Percentiles rank a stretch among this genome's conserved stretches.
Evolutionary conservation across 1,140 invertebrate species (phyloP).

Genomic region (Solen grandis): DNA sequence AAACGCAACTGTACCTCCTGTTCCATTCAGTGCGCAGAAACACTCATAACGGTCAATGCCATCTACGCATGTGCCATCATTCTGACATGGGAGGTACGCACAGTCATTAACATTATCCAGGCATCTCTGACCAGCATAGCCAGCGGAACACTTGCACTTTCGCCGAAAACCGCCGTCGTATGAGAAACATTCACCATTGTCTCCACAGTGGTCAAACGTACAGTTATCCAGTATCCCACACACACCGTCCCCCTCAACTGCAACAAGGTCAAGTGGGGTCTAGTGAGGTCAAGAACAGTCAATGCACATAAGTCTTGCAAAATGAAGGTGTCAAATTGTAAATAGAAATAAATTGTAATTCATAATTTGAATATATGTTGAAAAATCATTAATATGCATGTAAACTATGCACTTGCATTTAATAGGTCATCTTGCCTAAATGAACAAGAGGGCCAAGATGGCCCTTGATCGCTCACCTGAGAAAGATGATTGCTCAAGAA

Average conservation of each 20-base stretch:
- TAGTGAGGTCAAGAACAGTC: too few relatives aligned
- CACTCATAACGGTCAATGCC: slow-evolving; percentile 3
- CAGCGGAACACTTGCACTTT: slow-evolving; percentile 10
- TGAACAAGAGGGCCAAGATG: too few relatives aligned
- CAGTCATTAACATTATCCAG: slow-evolving; percentile 27
- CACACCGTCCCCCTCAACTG: background rate
- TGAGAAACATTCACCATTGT: slow-evolving; percentile 13
- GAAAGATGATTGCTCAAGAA: too few relatives aligned
- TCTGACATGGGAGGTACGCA: slow-evolving; percentile 20
- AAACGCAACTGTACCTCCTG: slow-evolving; percentile 35
- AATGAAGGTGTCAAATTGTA: too few relatives aligned
- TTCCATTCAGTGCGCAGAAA: background rate
- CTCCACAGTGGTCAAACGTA: background rate
- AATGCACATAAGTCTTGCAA: too few relatives aligned
- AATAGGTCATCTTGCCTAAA: too few relatives aligned
- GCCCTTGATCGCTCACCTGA: too few relatives aligned
- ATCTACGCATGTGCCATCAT: slow-evolving; percentile 26
- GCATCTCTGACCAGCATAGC: slow-evolving; percentile 21
- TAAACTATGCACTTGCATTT: too few relatives aligned
- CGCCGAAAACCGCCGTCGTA: slow-evolving; percentile 38
- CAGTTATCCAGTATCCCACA: slow-evolving; percentile 21
- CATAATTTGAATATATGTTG: too few relatives aligned
- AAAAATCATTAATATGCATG: too few relatives aligned
- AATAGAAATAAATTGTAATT: too few relatives aligned
- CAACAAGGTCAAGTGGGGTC: background rate